These are phyloP conservation scores for Drosophila ananassae DNA, from an alignment of 1,140 invertebrate species.

Conservation along the genomic window DNA sequence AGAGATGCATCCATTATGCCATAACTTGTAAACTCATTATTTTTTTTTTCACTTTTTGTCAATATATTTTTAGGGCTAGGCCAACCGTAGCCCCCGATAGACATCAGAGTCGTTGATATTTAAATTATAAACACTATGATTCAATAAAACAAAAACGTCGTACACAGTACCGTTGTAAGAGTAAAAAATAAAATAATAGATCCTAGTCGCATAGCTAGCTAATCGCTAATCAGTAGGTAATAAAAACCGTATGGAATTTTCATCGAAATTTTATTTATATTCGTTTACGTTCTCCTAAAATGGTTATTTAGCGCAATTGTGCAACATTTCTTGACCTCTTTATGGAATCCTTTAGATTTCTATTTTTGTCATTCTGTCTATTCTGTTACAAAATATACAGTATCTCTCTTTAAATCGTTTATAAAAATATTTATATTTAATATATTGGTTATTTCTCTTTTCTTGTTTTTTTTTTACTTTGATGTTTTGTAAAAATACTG, in stretches of 20 bases:
- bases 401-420: conserved; percentile 57
- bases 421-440: conserved; percentile 75
- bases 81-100: conserved; percentile 34
- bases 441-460: conserved; percentile 54
- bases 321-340: conserved; percentile 43
- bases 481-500: conserved; percentile 75
- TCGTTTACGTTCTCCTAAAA: conserved; percentile 42
- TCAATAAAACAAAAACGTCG: conserved; percentile 59
- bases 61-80: conserved; percentile 22
- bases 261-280: conserved; percentile 54
- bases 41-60: conserved; percentile 33
- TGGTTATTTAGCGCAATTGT: conserved; percentile 23
- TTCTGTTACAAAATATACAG: conserved; percentile 58
- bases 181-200: conserved; percentile 55
- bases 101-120: conserved; percentile 24
- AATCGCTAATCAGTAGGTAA: conserved; percentile 58
- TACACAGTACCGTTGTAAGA: conserved; percentile 63
- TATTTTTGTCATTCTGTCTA: conserved; percentile 45
- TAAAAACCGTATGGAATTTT: conserved; percentile 59
- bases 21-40: conserved; percentile 28
- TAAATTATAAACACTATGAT: conserved; percentile 42
- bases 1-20: conserved; percentile 38
- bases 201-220: conserved; percentile 48
- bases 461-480: conserved; percentile 28
- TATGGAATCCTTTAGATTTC: conserved; percentile 62